phyloP scores from a whole-genome alignment of 2,888 invertebrate genomes.

The Amblyjoppa fuscipennis region DNA sequence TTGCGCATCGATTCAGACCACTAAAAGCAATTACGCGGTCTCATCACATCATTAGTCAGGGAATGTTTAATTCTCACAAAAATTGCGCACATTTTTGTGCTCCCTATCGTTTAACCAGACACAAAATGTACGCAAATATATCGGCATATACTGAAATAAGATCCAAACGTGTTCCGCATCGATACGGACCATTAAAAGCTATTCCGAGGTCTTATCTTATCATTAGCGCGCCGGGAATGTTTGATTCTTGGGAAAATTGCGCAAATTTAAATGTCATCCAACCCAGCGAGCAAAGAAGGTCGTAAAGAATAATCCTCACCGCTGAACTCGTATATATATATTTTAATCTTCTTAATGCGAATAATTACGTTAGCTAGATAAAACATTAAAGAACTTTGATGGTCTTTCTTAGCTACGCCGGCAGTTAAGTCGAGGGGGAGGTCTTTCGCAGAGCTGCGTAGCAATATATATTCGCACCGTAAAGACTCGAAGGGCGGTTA shows the following conservation, averaged over 20 bases:
- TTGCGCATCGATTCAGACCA: background rate
- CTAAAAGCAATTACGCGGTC: background rate
- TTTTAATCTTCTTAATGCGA: conserved; percentile 22
- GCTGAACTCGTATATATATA: background rate
- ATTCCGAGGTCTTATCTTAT: background rate
- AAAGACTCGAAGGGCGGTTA: conserved; percentile 37
- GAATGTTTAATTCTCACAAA: background rate
- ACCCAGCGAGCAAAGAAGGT: background rate
- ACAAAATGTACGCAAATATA: background rate
- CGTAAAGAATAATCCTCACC: conserved; percentile 14
- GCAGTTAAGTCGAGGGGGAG: conserved; percentile 26
- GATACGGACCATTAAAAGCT: too few species aligned
- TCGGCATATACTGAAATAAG: background rate
- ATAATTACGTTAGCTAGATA: conserved; percentile 43
- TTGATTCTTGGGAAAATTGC: background rate
- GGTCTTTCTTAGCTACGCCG: conserved; percentile 42
- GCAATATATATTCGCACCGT: conserved; percentile 32
- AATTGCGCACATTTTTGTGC: conserved; percentile 3
- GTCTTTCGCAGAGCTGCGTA: conserved; percentile 6
- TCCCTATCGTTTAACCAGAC: background rate
- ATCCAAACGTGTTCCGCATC: background rate
- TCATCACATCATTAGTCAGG: background rate
- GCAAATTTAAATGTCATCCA: conserved; percentile 6
- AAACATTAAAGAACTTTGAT: conserved; percentile 53
- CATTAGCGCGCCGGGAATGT: background rate